Base-by-base conservation (phyloP, 2,888 invertebrate species). In the Volucella zonaria region DNA sequence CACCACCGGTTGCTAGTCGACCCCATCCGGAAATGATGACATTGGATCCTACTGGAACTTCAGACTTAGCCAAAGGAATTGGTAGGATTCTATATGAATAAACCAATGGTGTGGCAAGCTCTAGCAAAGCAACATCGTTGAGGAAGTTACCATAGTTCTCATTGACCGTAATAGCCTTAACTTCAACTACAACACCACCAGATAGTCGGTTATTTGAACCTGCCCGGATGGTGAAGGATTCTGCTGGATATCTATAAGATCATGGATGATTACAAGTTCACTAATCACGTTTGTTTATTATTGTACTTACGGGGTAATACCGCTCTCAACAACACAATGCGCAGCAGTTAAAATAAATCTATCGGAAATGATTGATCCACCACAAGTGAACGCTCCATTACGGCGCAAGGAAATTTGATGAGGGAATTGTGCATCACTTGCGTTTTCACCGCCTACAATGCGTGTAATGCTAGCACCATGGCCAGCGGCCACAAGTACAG, bases 361-460 rank as follows among this genome's bases (percentile, higher is more conserved):
- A 12, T 82, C 56, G 23, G 79, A 87, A 42, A 91, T 70, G 42
- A 91, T 79, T 0, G 89, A 88, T 12, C 89, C 91, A 18, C 89
- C 90, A 47, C 91, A 91, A 14, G 86, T 68, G 78, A 90, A 90
- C 0, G 82, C 82, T 2, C 88, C 88, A 43, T 88, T 67, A 1
- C 83, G 87, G 54, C 89, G 89, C 56, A 92, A 40, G 0, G 92
- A 92, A 1, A 91, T 87, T 87, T 91, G 91, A 87, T 91, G 89
- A 0, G 92, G 92, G 85, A 91, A 90, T 59, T 91, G 90, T 8
- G 89, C 91, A 11, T 89, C 87, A 0, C 64, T 78, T 0, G 92
- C 92, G 18, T 87, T 51, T 1, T 80, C 58, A 0, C 92, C 92
- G 2, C 89, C 91, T 12, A 90, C 90, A 58, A 90, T 86, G 4